phyloP scores from a whole-genome alignment of 2,888 invertebrate genomes.

The Blastobasis adustella region DNA sequence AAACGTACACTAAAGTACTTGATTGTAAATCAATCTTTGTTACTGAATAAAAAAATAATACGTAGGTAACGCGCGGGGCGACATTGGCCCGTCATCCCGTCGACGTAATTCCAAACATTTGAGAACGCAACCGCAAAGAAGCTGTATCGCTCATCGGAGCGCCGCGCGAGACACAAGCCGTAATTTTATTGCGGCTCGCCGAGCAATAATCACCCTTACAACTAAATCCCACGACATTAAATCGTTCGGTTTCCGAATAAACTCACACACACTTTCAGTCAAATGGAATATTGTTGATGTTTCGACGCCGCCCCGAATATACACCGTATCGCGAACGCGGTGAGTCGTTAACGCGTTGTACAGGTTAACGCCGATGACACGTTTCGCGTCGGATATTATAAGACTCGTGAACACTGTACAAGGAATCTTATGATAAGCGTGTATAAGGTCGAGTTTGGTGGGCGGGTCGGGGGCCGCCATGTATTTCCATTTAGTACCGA shows the following conservation, averaged over 20 bases:
- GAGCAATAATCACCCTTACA: slow-evolving; percentile 52
- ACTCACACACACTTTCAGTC: slow-evolving; percentile 43
- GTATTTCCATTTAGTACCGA: slow-evolving; percentile 53
- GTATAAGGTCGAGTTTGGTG: slow-evolving; percentile 35
- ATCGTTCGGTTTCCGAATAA: slow-evolving; percentile 34
- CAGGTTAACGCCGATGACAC: slow-evolving; percentile 46
- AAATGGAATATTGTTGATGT: slow-evolving; percentile 62
- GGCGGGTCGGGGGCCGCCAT: slow-evolving; percentile 16
- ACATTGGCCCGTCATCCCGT: slow-evolving; percentile 4
- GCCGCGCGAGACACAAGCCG: slow-evolving; percentile 54
- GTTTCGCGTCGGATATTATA: slow-evolving; percentile 40
- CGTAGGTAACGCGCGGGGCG: neutral
- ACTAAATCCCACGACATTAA: slow-evolving; percentile 39
- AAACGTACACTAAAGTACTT: too few relatives aligned
- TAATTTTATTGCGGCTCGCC: slow-evolving; percentile 63
- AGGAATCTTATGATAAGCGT: slow-evolving; percentile 28
- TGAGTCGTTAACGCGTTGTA: slow-evolving; percentile 55
- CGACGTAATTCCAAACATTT: slow-evolving; percentile 25
- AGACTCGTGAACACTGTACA: slow-evolving; percentile 28
- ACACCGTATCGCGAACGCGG: slow-evolving; percentile 51
- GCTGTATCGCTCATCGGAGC: slow-evolving; percentile 59
- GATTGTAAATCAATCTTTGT: neutral
- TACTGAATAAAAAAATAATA: slow-evolving; percentile 4
- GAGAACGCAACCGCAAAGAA: slow-evolving; percentile 53
- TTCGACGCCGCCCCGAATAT: slow-evolving; percentile 52